Evolutionary conservation across 2,113 vertebrate species (phyloP).

Genomic region (Neofelis nebulosa): DNA sequence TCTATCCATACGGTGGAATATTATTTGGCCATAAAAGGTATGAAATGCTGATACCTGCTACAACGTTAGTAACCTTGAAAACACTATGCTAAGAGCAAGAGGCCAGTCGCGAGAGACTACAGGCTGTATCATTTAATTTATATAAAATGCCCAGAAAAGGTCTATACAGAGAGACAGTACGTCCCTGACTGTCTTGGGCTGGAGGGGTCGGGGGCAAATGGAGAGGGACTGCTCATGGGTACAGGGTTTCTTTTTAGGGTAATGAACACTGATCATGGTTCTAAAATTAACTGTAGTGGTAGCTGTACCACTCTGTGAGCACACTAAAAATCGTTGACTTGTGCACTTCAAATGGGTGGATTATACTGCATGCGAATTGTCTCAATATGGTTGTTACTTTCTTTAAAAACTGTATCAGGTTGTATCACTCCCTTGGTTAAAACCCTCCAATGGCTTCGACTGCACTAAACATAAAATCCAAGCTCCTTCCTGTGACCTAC

Average conservation of each 20-base stretch:
- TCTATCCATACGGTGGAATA: neutral
- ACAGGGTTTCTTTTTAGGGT: neutral
- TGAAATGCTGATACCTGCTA: neutral
- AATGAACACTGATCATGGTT: neutral
- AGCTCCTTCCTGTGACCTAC: neutral
- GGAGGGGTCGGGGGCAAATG: fast-evolving
- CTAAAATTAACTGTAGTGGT: neutral
- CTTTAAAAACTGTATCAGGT: neutral
- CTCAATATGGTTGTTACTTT: neutral
- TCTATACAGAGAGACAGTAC: neutral
- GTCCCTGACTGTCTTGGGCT: neutral
- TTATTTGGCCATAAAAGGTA: neutral
- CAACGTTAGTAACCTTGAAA: neutral
- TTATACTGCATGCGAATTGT: neutral
- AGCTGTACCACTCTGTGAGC: neutral
- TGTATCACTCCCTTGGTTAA: neutral
- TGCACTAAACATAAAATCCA: neutral
- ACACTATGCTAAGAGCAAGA: neutral
- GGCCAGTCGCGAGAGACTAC: neutral
- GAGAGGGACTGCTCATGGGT: neutral
- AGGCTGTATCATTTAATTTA: neutral
- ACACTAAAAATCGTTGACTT: neutral
- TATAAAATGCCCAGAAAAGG: neutral
- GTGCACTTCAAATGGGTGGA: neutral
- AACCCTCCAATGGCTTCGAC: neutral